phyloP scores from a whole-genome alignment of 1,140 invertebrate species.

The Drosophila parvula region DNA sequence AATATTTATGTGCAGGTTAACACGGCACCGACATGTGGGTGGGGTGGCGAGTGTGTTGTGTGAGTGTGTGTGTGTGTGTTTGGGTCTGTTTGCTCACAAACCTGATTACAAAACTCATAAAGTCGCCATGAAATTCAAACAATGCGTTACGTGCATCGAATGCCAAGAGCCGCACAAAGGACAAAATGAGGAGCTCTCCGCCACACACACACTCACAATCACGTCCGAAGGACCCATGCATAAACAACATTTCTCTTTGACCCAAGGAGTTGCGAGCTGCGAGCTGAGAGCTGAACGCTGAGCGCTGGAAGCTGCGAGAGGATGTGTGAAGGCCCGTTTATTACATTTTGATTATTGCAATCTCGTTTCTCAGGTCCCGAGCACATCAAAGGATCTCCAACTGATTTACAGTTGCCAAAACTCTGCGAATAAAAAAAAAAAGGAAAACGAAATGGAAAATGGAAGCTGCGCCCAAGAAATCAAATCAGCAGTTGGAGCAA shows the following conservation, averaged over 20 bases:
- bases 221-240: constrained; percentile 55
- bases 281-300: background rate
- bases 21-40: constrained; percentile 29
- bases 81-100: constrained; percentile 72
- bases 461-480: constrained; percentile 26
- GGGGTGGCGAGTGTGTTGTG: constrained; percentile 4
- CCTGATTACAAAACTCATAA: constrained; percentile 82
- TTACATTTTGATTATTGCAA: constrained; percentile 79
- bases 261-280: constrained; percentile 66
- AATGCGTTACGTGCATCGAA: constrained; percentile 80
- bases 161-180: constrained; percentile 54
- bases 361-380: constrained; percentile 52
- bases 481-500: constrained; percentile 42
- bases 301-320: background rate
- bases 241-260: constrained; percentile 75
- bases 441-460: constrained; percentile 15
- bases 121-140: constrained; percentile 83
- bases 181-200: constrained; percentile 43
- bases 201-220: constrained; percentile 27
- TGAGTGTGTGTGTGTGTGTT: constrained; percentile 34
- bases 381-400: constrained; percentile 49
- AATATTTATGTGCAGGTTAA: constrained; percentile 77
- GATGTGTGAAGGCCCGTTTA: constrained; percentile 66
- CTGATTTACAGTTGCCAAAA: constrained; percentile 59
- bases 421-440: constrained; percentile 10